These are phyloP conservation scores for Lottia gigantea DNA, from an alignment of 2,888 invertebrate species.

Conservation along the genomic window DNA sequence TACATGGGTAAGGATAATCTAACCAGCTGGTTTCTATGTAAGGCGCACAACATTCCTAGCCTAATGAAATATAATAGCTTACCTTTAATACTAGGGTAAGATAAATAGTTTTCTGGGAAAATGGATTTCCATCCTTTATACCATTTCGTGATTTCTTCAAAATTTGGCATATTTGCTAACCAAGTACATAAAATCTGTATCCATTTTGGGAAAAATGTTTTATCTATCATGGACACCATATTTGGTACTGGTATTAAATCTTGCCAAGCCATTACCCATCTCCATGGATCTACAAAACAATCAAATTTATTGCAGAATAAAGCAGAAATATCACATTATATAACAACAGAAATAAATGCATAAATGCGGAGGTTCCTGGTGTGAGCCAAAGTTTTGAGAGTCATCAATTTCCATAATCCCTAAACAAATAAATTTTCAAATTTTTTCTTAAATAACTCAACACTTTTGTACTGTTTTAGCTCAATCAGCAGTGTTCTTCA, in stretches of 20 bases:
- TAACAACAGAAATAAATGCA: too few relatives aligned
- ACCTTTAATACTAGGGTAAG: conserved; percentile 74
- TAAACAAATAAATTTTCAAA: too few relatives aligned
- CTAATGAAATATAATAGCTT: conserved; percentile 15
- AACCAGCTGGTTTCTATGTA: too few relatives aligned
- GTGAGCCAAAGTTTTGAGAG: too few relatives aligned
- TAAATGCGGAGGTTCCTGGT: too few relatives aligned
- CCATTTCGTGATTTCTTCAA: conserved; percentile 90
- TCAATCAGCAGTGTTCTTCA: too few relatives aligned
- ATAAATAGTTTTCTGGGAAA: conserved; percentile 71
- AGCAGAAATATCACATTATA: too few relatives aligned
- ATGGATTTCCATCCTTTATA: conserved; percentile 77
- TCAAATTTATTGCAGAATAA: too few relatives aligned
- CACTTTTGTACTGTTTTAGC: too few relatives aligned
- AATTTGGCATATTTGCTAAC: conserved; percentile 91
- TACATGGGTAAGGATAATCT: too few relatives aligned
- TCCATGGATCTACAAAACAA: conserved; percentile 81
- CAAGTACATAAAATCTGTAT: conserved; percentile 74
- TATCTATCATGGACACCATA: conserved; percentile 84
- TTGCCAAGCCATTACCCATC: conserved; percentile 94
- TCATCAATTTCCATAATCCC: too few relatives aligned
- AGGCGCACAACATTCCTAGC: not conserved
- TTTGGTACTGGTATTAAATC: conserved; percentile 83
- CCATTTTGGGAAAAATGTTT: conserved; percentile 88
- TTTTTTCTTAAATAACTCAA: too few relatives aligned